Evolutionary conservation across 2,113 vertebrate species (phyloP).

Genomic region (Cromileptes altivelis): DNA sequence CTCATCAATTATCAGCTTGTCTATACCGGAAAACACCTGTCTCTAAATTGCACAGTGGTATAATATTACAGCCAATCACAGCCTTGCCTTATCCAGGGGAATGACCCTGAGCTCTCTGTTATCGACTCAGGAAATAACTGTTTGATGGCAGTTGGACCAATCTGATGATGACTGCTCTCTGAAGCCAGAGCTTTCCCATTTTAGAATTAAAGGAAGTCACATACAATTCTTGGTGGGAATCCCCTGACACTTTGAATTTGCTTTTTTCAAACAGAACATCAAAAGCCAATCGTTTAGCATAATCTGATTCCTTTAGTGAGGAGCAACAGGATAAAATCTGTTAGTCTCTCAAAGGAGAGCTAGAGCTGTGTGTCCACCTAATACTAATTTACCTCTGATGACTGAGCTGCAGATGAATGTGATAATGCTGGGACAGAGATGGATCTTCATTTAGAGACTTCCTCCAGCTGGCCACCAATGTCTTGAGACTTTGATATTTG

Average conservation of each 20-base stretch:
- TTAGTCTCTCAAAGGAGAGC: constrained; percentile 29
- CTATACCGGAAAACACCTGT: not conserved
- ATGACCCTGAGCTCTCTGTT: constrained; percentile 69
- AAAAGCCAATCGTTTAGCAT: constrained; percentile 69
- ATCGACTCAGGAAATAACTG: constrained; percentile 84
- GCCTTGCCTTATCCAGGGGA: constrained; percentile 72
- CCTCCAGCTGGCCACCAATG: not conserved
- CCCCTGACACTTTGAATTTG: constrained; percentile 80
- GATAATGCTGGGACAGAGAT: not conserved
- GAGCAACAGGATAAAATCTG: constrained; percentile 42
- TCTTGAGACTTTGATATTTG: too few species aligned
- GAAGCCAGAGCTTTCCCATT: constrained; percentile 89
- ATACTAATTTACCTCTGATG: constrained; percentile 11
- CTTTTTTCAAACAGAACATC: constrained; percentile 54
- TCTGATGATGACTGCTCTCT: constrained; percentile 86
- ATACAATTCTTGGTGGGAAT: constrained; percentile 83
- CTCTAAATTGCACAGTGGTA: not conserved
- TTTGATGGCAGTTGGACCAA: constrained; percentile 80
- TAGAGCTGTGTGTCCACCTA: constrained; percentile 11
- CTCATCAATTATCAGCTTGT: not conserved
- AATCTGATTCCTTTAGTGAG: constrained; percentile 58
- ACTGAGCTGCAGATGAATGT: constrained; percentile 24
- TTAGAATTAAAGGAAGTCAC: constrained; percentile 83
- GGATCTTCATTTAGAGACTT: not conserved
- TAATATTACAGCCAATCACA: not conserved